Conservation (phyloP, 2,888 invertebrate genomes). For the Formica aserva region DNA sequence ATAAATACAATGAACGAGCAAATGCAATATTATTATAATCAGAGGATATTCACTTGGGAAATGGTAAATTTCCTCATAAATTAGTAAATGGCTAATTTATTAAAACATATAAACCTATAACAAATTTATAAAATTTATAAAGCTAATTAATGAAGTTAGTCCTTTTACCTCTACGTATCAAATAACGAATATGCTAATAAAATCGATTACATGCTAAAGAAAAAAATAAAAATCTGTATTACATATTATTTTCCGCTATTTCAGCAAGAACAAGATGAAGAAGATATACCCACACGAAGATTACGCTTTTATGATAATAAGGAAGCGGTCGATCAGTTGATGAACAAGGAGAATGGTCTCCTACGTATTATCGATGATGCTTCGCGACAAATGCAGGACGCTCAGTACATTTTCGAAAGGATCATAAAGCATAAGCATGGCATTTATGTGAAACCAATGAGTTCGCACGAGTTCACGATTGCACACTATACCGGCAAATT, state of each 20-base stretch:
- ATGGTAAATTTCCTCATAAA: conserved; percentile 87
- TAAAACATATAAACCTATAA: not conserved
- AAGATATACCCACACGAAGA: conserved; percentile 90
- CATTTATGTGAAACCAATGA: conserved; percentile 87
- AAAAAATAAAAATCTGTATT: not conserved
- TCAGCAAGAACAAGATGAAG: conserved; percentile 91
- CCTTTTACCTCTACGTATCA: not conserved
- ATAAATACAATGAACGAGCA: conserved; percentile 97
- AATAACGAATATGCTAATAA: not conserved
- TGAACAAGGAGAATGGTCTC: conserved; percentile 93
- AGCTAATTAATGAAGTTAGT: not conserved
- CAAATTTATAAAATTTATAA: conserved; percentile 11
- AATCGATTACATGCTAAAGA: not conserved
- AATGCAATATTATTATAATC: conserved; percentile 97
- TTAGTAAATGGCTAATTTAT: not conserved
- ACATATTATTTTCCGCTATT: not conserved
- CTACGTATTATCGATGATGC: conserved; percentile 95
- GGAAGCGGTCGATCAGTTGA: conserved; percentile 94
- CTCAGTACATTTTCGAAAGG: conserved; percentile 90
- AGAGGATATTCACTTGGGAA: conserved; percentile 96
- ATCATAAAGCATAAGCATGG: conserved; percentile 87
- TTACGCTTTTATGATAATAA: conserved; percentile 96
- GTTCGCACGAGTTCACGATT: conserved; percentile 92
- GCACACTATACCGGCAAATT: conserved; percentile 97
- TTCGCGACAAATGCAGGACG: conserved; percentile 90